Percentiles rank a stretch among this genome's conserved stretches.
Evolutionary conservation across 64 coral and sea anemone species (phyloP).

Genomic region (Pachyseris speciosa): DNA sequence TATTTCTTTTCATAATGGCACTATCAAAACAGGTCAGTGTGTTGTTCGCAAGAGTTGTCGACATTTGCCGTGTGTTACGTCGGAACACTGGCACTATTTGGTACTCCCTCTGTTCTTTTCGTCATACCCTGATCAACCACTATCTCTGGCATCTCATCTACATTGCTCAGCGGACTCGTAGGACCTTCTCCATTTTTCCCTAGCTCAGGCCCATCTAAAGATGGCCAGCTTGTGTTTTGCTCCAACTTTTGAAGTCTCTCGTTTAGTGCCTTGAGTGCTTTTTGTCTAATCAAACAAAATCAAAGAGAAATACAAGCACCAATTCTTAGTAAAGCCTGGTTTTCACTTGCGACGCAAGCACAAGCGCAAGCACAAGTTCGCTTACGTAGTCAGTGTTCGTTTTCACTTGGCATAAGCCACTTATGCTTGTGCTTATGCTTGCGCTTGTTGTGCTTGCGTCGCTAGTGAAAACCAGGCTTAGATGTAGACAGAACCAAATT

Average conservation of each 20-base stretch:
- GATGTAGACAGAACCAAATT: no score
- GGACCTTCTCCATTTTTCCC: conserved; percentile 29
- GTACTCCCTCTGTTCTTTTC: conserved; percentile 28
- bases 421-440: no score
- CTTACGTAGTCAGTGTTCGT: no score
- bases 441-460: no score
- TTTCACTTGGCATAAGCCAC: no score
- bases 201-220: conserved; percentile 58
- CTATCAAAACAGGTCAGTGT: background rate
- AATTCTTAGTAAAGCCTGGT: no score
- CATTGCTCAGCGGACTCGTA: background rate
- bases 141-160: conserved; percentile 20
- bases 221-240: conserved; percentile 55
- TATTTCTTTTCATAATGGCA: no score
- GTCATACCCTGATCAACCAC: conserved; percentile 25
- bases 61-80: conserved; percentile 8
- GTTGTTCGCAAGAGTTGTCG: background rate
- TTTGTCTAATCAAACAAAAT: conserved; percentile 48
- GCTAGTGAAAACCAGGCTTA: no score
- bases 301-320: background rate
- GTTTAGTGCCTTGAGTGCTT: conserved; percentile 71
- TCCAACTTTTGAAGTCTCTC: conserved; percentile 78
- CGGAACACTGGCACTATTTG: conserved; percentile 12
- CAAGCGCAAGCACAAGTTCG: no score
- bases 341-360: no score